Percentiles rank a stretch among this genome's conserved stretches.
These are phyloP conservation scores for Aromia moschata DNA, from an alignment of 2,888 invertebrate species.

Conservation along the genomic window DNA sequence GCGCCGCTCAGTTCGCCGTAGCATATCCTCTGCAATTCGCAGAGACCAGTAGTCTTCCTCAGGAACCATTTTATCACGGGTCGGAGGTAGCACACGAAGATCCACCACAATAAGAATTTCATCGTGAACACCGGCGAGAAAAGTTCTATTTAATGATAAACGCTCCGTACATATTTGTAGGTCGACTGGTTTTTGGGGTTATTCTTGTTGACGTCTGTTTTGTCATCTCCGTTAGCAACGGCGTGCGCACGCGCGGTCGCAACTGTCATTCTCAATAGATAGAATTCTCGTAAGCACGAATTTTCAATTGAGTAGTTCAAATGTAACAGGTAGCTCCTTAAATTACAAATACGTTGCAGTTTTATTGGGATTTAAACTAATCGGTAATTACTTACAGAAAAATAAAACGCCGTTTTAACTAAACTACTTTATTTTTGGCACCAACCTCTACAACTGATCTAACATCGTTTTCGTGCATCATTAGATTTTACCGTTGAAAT, in stretches of 20 bases:
- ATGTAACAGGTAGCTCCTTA: not conserved
- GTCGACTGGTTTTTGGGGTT: slow-evolving; percentile 11
- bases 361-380: not conserved
- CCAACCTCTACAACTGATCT: slow-evolving; percentile 29
- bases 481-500: not conserved
- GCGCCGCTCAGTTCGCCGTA: slow-evolving; percentile 83
- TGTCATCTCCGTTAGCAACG: slow-evolving; percentile 17
- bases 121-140: slow-evolving; percentile 20
- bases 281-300: not conserved
- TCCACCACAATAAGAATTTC: slow-evolving; percentile 56
- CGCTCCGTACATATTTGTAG: not conserved
- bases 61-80: slow-evolving; percentile 93
- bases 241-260: slow-evolving; percentile 6
- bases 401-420: not conserved
- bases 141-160: not conserved
- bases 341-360: too few relatives aligned
- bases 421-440: slow-evolving; percentile 35
- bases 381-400: not conserved
- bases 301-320: not conserved
- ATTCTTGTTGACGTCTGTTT: slow-evolving; percentile 24
- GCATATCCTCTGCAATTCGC: slow-evolving; percentile 92
- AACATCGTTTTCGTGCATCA: slow-evolving; percentile 25
- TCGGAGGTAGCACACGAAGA: slow-evolving; percentile 75
- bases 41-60: slow-evolving; percentile 83
- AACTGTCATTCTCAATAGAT: not conserved